Evolutionary conservation across 92 coral and sea anemone species (phyloP).

Genomic region (Paramuricea clavata): DNA sequence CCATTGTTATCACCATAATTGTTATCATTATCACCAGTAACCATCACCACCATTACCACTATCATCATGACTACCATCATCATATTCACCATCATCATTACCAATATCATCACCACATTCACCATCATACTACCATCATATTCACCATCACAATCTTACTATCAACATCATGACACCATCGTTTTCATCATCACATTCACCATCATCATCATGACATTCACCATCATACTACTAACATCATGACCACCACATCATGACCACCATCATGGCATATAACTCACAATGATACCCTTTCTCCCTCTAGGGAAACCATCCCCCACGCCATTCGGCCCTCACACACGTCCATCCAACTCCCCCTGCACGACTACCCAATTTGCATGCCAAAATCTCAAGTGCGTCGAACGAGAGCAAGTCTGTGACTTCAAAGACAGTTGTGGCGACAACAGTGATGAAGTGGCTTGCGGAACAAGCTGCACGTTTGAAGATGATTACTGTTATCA

Average conservation of each 20-base stretch:
- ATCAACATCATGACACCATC: background rate
- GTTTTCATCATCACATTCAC: background rate
- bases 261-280: background rate
- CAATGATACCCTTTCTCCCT: background rate
- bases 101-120: background rate
- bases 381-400: slow-evolving; percentile 88
- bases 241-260: background rate
- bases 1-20: background rate
- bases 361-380: slow-evolving; percentile 85
- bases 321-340: slow-evolving; percentile 98
- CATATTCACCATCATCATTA: slow-evolving; percentile 6
- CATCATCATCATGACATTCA: background rate
- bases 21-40: background rate
- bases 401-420: slow-evolving; percentile 95
- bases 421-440: slow-evolving; percentile 95
- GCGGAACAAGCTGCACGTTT: slow-evolving; percentile 89
- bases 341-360: slow-evolving; percentile 92
- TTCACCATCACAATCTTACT: background rate
- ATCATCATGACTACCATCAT: background rate
- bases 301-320: slow-evolving; percentile 91
- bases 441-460: slow-evolving; percentile 94
- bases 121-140: background rate
- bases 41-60: background rate
- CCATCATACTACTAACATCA: background rate
- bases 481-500: slow-evolving; percentile 87